Conservation (phyloP, 53 echinoderm and acorn worm species). For the Astropecten irregularis region DNA sequence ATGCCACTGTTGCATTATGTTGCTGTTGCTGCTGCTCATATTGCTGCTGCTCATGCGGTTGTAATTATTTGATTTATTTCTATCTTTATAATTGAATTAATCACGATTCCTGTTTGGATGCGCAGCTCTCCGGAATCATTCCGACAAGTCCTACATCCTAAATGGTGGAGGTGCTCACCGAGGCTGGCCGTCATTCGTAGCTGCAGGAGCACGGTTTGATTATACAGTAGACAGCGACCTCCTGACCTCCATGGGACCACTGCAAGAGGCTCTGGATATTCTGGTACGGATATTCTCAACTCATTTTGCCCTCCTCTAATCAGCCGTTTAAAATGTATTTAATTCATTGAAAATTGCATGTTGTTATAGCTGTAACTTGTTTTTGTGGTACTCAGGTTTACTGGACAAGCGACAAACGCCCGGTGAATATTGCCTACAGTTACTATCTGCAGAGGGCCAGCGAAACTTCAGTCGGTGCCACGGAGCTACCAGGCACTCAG, state of each 20-base stretch:
- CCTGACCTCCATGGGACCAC: conserved; percentile 52
- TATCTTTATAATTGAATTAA: too few relatives aligned
- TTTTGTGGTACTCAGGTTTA: too few relatives aligned
- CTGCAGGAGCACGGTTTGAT: conserved; percentile 64
- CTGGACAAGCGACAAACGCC: conserved; percentile 30
- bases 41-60: too few relatives aligned
- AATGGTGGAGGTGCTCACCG: conserved; percentile 64
- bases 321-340: not conserved
- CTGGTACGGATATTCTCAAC: conserved; percentile 19
- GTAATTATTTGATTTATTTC: too few relatives aligned
- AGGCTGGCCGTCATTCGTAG: conserved; percentile 72
- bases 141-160: conserved; percentile 66
- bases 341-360: not conserved
- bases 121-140: conserved; percentile 68
- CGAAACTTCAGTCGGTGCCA: too few relatives aligned
- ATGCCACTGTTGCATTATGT: too few relatives aligned
- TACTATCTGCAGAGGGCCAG: conserved; percentile 12
- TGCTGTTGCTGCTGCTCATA: too few relatives aligned
- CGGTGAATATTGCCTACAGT: conserved; percentile 44
- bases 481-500: too few relatives aligned
- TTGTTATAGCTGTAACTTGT: too few relatives aligned
- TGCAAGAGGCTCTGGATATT: conserved; percentile 22
- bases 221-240: conserved; percentile 55
- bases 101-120: too few relatives aligned
- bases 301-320: not conserved